phyloP scores from a whole-genome alignment of 2,888 invertebrate species.

The Vesta saturnalis region DNA sequence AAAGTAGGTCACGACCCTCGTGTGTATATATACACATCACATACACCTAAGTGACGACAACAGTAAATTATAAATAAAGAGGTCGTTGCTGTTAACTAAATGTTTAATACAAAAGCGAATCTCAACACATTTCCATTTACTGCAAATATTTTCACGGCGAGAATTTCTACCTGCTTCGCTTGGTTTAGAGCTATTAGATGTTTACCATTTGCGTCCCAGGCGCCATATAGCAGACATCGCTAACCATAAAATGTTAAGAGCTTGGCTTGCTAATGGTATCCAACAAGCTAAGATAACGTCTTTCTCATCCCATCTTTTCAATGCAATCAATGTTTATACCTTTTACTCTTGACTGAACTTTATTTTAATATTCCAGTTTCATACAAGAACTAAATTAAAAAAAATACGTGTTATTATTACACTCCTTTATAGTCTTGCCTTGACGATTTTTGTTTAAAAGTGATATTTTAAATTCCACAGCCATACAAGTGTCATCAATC shows the following conservation, averaged over 20 bases:
- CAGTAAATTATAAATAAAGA: not conserved
- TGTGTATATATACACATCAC: not conserved
- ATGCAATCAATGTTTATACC: slow-evolving; percentile 5
- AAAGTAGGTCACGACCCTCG: not conserved
- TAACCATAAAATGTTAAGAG: slow-evolving; percentile 39
- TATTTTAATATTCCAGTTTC: too few relatives aligned
- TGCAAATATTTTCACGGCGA: not conserved
- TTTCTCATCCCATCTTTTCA: not conserved
- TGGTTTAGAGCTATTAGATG: not conserved
- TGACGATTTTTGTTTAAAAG: too few relatives aligned
- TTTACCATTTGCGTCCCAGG: slow-evolving; percentile 22
- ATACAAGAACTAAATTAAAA: too few relatives aligned
- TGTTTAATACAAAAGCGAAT: slow-evolving; percentile 1
- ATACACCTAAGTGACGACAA: not conserved
- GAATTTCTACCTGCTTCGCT: not conserved
- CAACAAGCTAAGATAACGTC: slow-evolving; percentile 34
- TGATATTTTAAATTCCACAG: too few relatives aligned
- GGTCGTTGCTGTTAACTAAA: slow-evolving; percentile 1
- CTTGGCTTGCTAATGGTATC: slow-evolving; percentile 39
- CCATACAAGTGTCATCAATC: too few relatives aligned
- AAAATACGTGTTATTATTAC: too few relatives aligned
- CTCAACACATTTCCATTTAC: not conserved
- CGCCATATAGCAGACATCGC: slow-evolving; percentile 25
- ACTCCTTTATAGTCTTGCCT: too few relatives aligned
- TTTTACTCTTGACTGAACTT: not conserved